Evolutionary conservation across 2,888 invertebrate genomes (phyloP).

Genomic region (Hanleya hanleyi): DNA sequence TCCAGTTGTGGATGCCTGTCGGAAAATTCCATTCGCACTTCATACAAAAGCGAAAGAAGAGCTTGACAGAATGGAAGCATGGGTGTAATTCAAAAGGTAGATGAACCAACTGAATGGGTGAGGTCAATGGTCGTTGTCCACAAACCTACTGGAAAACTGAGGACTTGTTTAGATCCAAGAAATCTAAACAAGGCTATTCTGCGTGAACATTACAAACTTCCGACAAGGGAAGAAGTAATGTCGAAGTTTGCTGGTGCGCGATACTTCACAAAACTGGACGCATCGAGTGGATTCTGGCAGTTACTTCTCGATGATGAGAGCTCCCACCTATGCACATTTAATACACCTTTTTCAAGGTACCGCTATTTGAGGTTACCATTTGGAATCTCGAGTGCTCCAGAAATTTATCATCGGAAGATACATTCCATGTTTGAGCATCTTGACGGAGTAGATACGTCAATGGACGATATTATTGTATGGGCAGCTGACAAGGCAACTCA

Average conservation of each 20-base stretch:
- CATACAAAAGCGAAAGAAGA: constrained; percentile 34
- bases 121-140: constrained; percentile 36
- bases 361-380: constrained; percentile 24
- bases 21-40: constrained; percentile 37
- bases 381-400: constrained; percentile 15
- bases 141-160: constrained; percentile 38
- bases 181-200: constrained; percentile 41
- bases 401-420: constrained; percentile 15
- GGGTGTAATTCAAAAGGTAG: constrained; percentile 36
- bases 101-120: constrained; percentile 47
- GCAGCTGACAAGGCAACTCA: not conserved
- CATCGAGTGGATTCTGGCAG: constrained; percentile 41
- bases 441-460: constrained; percentile 9
- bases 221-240: constrained; percentile 41
- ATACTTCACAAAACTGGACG: constrained; percentile 39
- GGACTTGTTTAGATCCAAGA: constrained; percentile 43
- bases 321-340: constrained; percentile 26
- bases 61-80: constrained; percentile 31
- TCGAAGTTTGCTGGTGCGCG: constrained; percentile 30
- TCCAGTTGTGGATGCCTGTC: constrained; percentile 38
- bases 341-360: constrained; percentile 36
- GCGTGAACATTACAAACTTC: constrained; percentile 39
- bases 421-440: not conserved
- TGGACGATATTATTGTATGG: constrained; percentile 14
- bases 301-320: constrained; percentile 25